A percentile compares a stretch with the other conserved stretches of the same genome.
phyloP scores from a whole-genome alignment of 2,888 invertebrate species.

The Eueremaeus valkanovi region DNA sequence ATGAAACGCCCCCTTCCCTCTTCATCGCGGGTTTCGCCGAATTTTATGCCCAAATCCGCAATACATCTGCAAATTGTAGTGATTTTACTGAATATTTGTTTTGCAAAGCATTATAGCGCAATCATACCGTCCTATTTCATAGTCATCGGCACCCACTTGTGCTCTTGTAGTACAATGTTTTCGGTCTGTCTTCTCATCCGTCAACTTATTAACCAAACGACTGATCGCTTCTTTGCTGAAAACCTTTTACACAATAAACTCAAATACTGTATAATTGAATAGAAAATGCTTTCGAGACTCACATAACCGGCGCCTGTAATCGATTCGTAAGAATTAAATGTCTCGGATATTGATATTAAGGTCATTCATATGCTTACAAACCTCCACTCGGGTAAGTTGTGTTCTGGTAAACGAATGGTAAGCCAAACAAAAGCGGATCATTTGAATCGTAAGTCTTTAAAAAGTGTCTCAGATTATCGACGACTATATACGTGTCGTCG shows the following conservation, averaged over 20 bases:
- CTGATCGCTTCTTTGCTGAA: neutral
- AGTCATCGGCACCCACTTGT: neutral
- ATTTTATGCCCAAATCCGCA: neutral
- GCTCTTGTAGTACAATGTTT: neutral
- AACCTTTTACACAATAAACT: neutral
- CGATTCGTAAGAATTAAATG: neutral
- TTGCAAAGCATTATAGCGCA: neutral
- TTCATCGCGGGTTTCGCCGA: neutral
- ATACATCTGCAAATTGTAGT: neutral
- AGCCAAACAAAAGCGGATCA: neutral
- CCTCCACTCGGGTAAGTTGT: neutral
- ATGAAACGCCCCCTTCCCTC: neutral
- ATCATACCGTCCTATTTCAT: neutral
- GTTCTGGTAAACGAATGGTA: neutral
- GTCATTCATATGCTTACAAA: neutral
- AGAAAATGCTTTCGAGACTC: no score
- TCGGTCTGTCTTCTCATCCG: neutral
- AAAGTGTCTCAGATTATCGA: neutral
- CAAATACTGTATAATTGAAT: neutral
- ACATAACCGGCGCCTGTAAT: slow-evolving; percentile 13
- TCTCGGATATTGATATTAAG: neutral
- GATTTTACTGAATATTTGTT: neutral
- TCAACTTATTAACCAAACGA: neutral
- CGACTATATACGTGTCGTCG: slow-evolving; percentile 9
- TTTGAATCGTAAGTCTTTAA: neutral